Percentiles rank a stretch among this genome's conserved stretches.
These are phyloP conservation scores for Propithecus perrieri DNA, from an alignment of 2,797 vertebrate species.

Conservation along the genomic window DNA sequence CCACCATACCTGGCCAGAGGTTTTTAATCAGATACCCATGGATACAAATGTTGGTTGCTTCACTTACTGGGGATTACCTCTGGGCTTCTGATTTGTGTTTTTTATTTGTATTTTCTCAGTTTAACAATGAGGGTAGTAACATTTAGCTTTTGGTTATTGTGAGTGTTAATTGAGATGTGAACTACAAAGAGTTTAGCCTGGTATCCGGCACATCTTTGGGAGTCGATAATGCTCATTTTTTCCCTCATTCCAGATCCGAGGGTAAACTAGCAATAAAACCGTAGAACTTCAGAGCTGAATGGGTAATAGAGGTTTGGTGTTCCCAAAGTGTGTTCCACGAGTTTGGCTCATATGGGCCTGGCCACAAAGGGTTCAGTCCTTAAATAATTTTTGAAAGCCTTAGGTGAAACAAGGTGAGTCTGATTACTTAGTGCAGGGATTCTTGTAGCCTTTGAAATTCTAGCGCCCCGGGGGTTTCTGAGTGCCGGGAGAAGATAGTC, in stretches of 20 bases:
- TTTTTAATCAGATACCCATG: background rate
- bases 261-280: background rate
- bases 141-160: background rate
- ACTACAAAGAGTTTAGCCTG: background rate
- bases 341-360: background rate
- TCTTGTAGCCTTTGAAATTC: background rate
- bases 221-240: background rate
- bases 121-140: background rate
- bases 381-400: background rate
- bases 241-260: background rate
- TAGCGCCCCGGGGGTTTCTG: background rate
- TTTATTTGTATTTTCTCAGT: background rate
- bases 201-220: background rate
- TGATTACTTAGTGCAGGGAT: background rate
- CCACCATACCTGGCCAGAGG: background rate
- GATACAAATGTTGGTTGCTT: background rate
- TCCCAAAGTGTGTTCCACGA: background rate
- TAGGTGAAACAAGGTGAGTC: background rate
- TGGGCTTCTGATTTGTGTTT: background rate
- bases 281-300: background rate
- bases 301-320: background rate
- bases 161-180: background rate
- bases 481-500: background rate
- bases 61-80: background rate
- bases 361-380: background rate